Evolutionary conservation across 2,797 vertebrate genomes (phyloP), one percentile per base, ranked within the genome.

Genomic region (Eleutherodactylus coqui): DNA sequence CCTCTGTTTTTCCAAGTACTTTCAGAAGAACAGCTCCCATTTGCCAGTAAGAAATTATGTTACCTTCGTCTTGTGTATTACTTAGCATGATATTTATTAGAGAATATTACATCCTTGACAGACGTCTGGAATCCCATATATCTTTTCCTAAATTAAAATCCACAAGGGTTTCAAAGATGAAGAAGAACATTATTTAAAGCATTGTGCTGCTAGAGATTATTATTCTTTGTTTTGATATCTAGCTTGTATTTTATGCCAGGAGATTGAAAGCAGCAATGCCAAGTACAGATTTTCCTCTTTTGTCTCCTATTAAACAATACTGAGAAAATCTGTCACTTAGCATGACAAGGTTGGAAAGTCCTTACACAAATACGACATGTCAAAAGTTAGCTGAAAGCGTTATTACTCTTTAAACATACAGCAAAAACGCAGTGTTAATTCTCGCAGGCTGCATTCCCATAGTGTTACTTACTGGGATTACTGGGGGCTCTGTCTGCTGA

Each of bases 31-130:
- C 27, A 29, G 5, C 11, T 43, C n/a, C n/a, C 24, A 43, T 72
- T 38, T 72, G 3, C 38, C 27, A 27, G 51, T 2, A 53, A 53
- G 80, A 58, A 83, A 47, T 34, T 16, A 72, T 82, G 24, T 53
- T 80, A 27, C 13, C 24, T 58, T 45, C 45, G 78, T 27, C 29
- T 32, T 82, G 19, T 64, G 34, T 11, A 55, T 60, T 41, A 49
- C 43, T 86, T 82, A 82, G 70, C 53, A 81, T 53, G 79, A 75
- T 86, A 86, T 86, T 77, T 82, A 55, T 67, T 82, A 36, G 55
- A 67, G 45, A 76, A 76, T 16, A 67, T 55, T 55, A 53, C 45
- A 69, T 53, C 62, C 34, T 3, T 82, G 79, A 86, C 58, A 86
- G 55, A 36, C 32, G 29, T 81, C 85, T 82, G 58, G 70, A 82